Conservation (phyloP, 2,113 vertebrate genomes). For the Eudyptes chrysolophus region DNA sequence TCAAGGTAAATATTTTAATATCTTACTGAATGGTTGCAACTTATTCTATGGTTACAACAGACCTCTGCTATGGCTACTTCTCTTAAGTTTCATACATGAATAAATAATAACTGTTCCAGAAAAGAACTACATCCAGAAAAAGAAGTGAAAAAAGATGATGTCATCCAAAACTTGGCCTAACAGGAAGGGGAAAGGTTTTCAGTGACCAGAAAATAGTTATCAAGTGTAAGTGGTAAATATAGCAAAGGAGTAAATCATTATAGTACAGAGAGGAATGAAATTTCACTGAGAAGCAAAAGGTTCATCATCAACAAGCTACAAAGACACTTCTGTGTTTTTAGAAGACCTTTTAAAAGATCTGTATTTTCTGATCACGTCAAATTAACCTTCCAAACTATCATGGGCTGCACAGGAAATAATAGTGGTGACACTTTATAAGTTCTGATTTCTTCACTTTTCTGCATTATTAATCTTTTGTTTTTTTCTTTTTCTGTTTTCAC, state of each 20-base stretch:
- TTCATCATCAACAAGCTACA: neutral
- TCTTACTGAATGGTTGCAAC: neutral
- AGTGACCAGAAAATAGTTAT: neutral
- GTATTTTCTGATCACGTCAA: neutral
- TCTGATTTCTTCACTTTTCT: neutral
- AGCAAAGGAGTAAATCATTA: neutral
- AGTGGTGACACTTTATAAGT: neutral
- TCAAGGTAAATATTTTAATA: neutral
- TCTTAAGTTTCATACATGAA: neutral
- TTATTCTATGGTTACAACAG: neutral
- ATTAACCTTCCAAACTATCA: neutral
- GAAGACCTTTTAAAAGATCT: neutral
- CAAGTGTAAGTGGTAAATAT: neutral
- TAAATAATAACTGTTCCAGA: neutral
- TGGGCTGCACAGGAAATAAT: neutral
- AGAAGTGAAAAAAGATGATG: neutral
- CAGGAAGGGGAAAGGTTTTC: neutral
- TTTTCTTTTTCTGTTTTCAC: neutral
- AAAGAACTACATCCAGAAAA: neutral
- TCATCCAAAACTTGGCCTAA: neutral
- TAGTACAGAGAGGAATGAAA: neutral
- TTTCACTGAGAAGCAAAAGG: neutral
- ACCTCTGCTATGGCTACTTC: neutral
- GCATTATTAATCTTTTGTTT: neutral
- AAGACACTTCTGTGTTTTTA: neutral